Evolutionary conservation across 2,888 invertebrate species (phyloP).

Genomic region (Lithophane socia): DNA sequence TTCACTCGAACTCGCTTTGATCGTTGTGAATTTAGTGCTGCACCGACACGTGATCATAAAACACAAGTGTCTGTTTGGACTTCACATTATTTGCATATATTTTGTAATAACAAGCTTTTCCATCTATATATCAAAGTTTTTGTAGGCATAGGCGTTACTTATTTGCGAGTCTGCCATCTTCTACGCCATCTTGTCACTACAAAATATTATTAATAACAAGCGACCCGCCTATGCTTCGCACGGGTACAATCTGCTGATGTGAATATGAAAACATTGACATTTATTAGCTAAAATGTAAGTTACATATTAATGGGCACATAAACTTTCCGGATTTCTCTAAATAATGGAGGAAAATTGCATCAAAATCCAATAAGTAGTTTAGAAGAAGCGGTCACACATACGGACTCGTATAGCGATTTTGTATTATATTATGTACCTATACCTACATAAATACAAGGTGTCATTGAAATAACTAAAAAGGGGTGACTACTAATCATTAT

Average conservation of each 20-base stretch:
- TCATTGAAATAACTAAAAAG: not conserved
- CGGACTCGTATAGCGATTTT: too few species aligned
- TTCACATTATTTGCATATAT: slow-evolving; percentile 31
- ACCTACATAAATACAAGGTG: not conserved
- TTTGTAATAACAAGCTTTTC: slow-evolving; percentile 25
- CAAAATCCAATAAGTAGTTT: not conserved
- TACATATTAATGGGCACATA: not conserved
- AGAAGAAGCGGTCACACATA: not conserved
- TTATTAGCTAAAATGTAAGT: not conserved
- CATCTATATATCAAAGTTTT: slow-evolving; percentile 21
- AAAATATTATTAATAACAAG: slow-evolving; percentile 6
- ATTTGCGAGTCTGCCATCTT: not conserved
- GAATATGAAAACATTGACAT: too few species aligned
- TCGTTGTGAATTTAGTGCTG: slow-evolving; percentile 59
- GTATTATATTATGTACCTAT: not conserved
- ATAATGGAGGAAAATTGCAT: not conserved
- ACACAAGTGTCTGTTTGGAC: slow-evolving; percentile 42
- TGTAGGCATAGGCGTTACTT: not conserved
- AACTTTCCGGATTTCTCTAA: not conserved
- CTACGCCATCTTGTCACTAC: slow-evolving; percentile 19
- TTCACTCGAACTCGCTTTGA: slow-evolving; percentile 54
- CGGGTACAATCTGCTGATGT: not conserved
- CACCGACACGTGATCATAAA: slow-evolving; percentile 36
- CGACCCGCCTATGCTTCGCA: not conserved
- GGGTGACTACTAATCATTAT: not conserved